Base-by-base conservation (phyloP, 2,797 vertebrate genomes). In the Muscicapa comitata region DNA sequence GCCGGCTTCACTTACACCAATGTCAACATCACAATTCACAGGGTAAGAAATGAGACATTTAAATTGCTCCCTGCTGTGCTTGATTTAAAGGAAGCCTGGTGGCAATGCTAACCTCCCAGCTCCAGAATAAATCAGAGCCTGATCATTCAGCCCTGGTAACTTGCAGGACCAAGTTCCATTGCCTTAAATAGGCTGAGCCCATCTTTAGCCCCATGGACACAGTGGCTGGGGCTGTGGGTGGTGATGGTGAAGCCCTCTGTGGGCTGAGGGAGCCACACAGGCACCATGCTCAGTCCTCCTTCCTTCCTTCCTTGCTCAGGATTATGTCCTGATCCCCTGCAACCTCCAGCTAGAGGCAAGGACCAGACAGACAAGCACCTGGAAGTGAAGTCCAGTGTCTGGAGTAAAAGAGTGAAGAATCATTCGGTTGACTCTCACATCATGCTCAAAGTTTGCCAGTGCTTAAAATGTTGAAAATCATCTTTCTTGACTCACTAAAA, bases 311-410 rank as follows among this genome's bases (percentile, higher is more conserved):
- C 33, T 26, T 7, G 2, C 47, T 11, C 35, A 96, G 96, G 95
- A 91, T 38, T 96, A 96, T 0, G 73, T 95, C 90, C 38, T 94
- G 82, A 35, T 96, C 14, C 65, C 92, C 61, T 96, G 95, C 70
- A 88, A 96, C 90, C 86, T 96, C 9, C 6, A 78, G 85, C 70
- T 91, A 1, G 58, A 45, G 51, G 51, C 6, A 0, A 37, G 1
- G 48, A 18, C 3, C 0, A 18, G 13, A 19, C 15, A 40, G 66
- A 9, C 10, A 9, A 65, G 4, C 15, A 25, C 26, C 9, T 0
- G 1, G 55, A 14, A 14, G 47, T 95, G 91, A 94, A 55, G 9
- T 5, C 38, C 7, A 13, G 12, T 1, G 12, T 14, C 51, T 1
- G 7, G 47, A 31, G 42, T 2, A 26, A 50, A 54, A 13, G 38